phyloP scores from a whole-genome alignment of 2,888 invertebrate genomes.

The Eurois occulta region DNA sequence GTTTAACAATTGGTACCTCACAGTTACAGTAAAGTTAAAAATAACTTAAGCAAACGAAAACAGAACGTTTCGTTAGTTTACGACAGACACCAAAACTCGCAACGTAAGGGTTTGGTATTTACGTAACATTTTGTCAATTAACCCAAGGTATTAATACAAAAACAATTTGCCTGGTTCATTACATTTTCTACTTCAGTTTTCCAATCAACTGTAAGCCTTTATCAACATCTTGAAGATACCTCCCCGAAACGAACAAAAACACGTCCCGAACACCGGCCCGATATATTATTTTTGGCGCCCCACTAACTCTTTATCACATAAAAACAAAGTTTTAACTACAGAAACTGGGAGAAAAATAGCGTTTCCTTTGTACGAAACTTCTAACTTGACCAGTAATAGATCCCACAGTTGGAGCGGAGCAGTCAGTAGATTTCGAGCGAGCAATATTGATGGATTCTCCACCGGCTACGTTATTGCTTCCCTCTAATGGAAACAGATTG shows the following conservation, averaged over 20 bases:
- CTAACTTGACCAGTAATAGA: conserved; percentile 51
- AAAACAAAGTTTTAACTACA: conserved; percentile 55
- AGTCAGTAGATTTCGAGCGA: conserved; percentile 61
- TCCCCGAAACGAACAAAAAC: conserved; percentile 16
- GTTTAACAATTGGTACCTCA: background rate
- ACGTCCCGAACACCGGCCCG: background rate
- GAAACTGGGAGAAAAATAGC: conserved; percentile 55
- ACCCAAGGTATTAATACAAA: background rate
- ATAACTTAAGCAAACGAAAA: background rate
- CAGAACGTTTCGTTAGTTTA: background rate
- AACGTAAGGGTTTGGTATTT: background rate
- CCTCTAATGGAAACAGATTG: conserved; percentile 73
- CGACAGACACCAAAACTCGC: too few relatives aligned
- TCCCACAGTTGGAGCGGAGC: conserved; percentile 46
- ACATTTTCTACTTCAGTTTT: background rate
- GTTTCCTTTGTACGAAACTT: conserved; percentile 41
- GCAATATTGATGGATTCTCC: conserved; percentile 70
- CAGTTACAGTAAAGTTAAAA: conserved; percentile 1
- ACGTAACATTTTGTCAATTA: background rate
- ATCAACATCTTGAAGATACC: background rate
- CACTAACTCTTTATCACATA: conserved; percentile 42
- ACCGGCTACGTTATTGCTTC: conserved; percentile 64
- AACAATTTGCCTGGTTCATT: background rate
- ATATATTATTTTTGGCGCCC: conserved; percentile 41
- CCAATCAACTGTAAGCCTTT: background rate